Evolutionary conservation across 2,113 vertebrate genomes (phyloP).

Genomic region (Lota lota): DNA sequence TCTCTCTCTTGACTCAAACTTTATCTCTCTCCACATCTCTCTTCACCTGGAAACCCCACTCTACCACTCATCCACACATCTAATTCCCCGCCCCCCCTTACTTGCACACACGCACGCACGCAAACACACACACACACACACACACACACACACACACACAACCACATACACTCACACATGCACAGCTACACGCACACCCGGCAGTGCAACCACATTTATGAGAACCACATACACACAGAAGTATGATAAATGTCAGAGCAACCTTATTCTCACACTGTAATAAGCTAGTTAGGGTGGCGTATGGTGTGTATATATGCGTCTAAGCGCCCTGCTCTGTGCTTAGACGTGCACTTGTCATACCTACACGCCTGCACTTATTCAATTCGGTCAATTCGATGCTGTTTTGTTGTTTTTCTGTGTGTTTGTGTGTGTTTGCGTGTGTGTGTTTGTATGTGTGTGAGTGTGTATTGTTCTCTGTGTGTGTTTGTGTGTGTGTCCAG

Average conservation of each 20-base stretch:
- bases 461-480: background rate
- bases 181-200: background rate
- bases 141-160: background rate
- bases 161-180: background rate
- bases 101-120: background rate
- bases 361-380: too few species aligned
- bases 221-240: background rate
- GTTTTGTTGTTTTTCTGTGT: background rate
- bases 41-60: too few species aligned
- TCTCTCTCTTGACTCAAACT: too few species aligned
- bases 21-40: background rate
- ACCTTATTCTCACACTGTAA: background rate
- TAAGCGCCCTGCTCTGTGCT: too few species aligned
- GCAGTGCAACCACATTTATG: too few species aligned
- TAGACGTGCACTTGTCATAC: too few species aligned
- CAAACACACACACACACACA: background rate
- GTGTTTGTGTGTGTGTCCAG: constrained; percentile 2
- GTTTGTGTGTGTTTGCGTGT: background rate
- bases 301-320: too few species aligned
- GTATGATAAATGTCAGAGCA: background rate
- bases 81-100: background rate
- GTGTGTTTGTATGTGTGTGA: background rate
- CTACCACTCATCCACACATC: too few species aligned
- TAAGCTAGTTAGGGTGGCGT: too few species aligned
- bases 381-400: too few species aligned